Conservation (phyloP, 2,797 vertebrate species). For the Tapera naevia region DNA sequence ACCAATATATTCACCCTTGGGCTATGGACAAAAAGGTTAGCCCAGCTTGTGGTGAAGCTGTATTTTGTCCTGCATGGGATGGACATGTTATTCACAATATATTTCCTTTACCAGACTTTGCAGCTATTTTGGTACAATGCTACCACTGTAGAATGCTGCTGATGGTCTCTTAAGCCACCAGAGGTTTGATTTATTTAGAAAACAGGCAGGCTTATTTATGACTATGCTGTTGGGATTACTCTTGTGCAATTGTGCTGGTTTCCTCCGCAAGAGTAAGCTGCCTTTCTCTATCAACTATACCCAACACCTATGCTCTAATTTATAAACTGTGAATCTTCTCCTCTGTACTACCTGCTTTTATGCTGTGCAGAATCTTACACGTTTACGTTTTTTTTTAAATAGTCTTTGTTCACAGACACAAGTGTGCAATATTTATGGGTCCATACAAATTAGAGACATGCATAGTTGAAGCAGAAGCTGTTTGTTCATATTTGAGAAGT, state of each 20-base stretch:
- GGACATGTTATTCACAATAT: rapidly evolving
- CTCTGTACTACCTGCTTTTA: neutral
- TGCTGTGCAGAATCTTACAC: neutral
- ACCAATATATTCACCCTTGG: neutral
- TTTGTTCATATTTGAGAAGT: neutral
- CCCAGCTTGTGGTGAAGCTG: neutral
- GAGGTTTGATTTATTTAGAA: neutral
- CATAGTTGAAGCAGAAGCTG: neutral
- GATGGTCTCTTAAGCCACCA: neutral
- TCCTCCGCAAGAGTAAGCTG: neutral
- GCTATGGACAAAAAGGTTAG: neutral
- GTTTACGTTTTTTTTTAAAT: too few species aligned
- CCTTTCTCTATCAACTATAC: neutral
- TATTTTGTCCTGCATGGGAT: neutral
- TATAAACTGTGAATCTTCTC: neutral
- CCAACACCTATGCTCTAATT: neutral
- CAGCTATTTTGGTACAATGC: neutral
- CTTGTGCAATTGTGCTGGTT: neutral
- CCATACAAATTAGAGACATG: rapidly evolving
- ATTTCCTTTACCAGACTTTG: neutral
- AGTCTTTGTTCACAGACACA: neutral
- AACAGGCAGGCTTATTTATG: neutral
- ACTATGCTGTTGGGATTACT: neutral
- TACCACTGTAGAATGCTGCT: neutral
- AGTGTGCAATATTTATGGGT: rapidly evolving